Evolutionary conservation across 1,140 invertebrate genomes (phyloP), one percentile per base, ranked within the genome.

Genomic region (Parapsyche elsis): DNA sequence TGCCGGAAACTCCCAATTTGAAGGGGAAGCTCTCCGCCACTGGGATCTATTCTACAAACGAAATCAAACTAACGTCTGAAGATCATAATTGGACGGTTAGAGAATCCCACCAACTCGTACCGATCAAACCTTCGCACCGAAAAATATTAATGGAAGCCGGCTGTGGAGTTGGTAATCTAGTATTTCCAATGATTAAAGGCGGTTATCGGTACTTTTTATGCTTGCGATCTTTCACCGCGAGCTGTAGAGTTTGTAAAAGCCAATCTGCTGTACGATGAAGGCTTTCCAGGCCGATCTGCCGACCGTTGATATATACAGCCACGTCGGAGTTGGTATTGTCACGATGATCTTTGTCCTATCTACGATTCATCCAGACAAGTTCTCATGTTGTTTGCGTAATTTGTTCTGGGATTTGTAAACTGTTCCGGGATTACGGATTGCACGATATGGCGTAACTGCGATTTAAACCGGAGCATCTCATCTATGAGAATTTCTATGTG

Each of bases 11-110:
- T 16, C 67, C 5, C 93, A 95, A 86, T 85, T 99, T 21, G 97
- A 99, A 88, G 88, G 87, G 67, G 93, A 99, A 84, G 95, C 97
- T 0, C 93, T 94, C 84, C 95, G 96, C 83, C 93, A 99, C 87
- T 99, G 98, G 98, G 98, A 99, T 88, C 89, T 98, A 67, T 99
- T 99, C 88, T 99, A 99, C 86, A 98, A 99, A 88, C 89, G 97
- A 81, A 97, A 98, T 86, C 94, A 95, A 84, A 94, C 92, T 0
- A 90, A 93, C 83, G 99, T 99, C 86, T 99, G 97, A 97, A 88
- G 97, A 99, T 88, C 91, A 98, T 19, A 96, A 99, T 86, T 99
- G 98, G 98, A 99, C 97, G 2, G 95, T 93, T 75, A 90, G 96
- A 84, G 98, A 99, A 88, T 99, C 99, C 89, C 86, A 92, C 83